Conservation (phyloP, 2,113 vertebrate genomes). For the Phalacrocorax carbo region DNA sequence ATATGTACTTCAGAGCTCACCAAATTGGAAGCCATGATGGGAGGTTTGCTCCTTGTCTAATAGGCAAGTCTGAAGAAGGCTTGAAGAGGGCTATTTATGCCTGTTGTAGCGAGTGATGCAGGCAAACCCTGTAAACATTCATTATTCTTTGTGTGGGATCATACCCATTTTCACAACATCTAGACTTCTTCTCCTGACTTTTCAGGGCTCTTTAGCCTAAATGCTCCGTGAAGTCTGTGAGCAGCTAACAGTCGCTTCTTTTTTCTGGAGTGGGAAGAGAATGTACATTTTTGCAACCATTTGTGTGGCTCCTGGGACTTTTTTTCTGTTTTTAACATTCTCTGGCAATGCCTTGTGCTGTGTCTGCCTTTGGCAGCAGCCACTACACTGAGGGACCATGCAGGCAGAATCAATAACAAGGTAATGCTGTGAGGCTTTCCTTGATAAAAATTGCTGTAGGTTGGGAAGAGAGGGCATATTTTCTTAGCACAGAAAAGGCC, state of each 20-base stretch:
- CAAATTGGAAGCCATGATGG: background rate
- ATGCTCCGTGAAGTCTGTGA: background rate
- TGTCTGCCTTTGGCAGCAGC: background rate
- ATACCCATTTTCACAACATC: background rate
- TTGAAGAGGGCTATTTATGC: background rate
- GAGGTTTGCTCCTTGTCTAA: background rate
- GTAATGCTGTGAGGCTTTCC: background rate
- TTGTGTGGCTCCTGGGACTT: constrained; percentile 2
- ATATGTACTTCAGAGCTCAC: background rate
- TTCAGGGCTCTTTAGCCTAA: constrained; percentile 2
- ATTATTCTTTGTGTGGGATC: background rate
- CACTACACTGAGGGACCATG: background rate
- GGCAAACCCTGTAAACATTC: background rate
- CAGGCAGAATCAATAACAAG: constrained; percentile 39
- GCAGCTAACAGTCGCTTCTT: background rate
- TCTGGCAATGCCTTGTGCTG: background rate
- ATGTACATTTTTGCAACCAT: background rate
- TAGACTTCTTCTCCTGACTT: constrained; percentile 2
- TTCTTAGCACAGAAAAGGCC: background rate
- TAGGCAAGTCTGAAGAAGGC: background rate
- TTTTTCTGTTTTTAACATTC: constrained; percentile 33
- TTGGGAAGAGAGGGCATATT: background rate
- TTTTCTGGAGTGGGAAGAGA: background rate
- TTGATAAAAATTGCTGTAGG: constrained; percentile 14
- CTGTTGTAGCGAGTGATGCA: background rate